These are phyloP conservation scores for Oreochromis niloticus DNA, from an alignment of 2,113 vertebrate species.

Conservation along the genomic window DNA sequence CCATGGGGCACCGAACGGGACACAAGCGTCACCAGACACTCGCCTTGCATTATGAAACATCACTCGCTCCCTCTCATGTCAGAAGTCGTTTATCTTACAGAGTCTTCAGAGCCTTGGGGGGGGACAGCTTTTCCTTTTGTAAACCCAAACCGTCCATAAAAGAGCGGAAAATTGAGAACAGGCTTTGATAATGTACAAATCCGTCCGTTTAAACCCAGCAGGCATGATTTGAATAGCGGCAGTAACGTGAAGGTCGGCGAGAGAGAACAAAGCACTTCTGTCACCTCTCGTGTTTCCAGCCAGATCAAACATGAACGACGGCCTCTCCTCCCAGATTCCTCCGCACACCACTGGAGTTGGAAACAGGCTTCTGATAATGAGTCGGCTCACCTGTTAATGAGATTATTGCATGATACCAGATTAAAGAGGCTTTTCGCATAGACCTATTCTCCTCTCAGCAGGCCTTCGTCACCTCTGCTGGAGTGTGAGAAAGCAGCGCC, in stretches of 20 bases:
- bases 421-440: conserved; percentile 54
- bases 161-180: not conserved
- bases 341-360: not conserved
- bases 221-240: conserved; percentile 1
- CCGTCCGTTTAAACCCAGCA: not conserved
- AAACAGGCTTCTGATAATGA: conserved; percentile 31
- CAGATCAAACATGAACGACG: conserved; percentile 22
- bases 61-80: not conserved
- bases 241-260: conserved; percentile 7
- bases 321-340: not conserved
- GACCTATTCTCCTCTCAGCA: conserved; percentile 27
- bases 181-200: conserved; percentile 34
- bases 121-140: conserved; percentile 9
- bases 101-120: not conserved
- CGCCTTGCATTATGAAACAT: not conserved
- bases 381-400: conserved; percentile 67
- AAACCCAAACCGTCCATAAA: not conserved
- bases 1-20: not conserved
- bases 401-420: conserved; percentile 67
- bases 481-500: conserved; percentile 14
- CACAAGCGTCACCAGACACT: not conserved
- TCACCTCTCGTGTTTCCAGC: not conserved
- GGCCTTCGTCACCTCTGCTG: conserved; percentile 58
- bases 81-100: not conserved
- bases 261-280: conserved; percentile 26